A percentile compares a stretch with the other conserved stretches of the same genome.
Conservation (phyloP, 2,888 invertebrate genomes). For the Drosophila mercatorum region DNA sequence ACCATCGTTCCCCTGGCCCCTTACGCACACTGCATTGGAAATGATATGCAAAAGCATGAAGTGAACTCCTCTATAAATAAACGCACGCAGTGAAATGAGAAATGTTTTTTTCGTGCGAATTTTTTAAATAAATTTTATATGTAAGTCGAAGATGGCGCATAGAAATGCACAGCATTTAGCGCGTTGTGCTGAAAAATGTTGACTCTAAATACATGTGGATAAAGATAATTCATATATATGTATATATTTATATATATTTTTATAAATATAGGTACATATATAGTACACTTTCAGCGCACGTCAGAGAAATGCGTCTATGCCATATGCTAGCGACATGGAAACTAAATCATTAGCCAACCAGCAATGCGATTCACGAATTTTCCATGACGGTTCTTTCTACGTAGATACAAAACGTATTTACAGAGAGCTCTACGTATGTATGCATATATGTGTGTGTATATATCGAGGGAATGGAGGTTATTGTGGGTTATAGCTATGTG, state of each 20-base stretch:
- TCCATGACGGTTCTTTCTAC: slow-evolving; percentile 60
- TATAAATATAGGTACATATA: slow-evolving; percentile 4
- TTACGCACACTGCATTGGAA: slow-evolving; percentile 64
- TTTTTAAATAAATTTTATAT: slow-evolving; percentile 40
- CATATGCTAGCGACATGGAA: slow-evolving; percentile 39
- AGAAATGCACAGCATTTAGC: slow-evolving; percentile 63
- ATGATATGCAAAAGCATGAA: slow-evolving; percentile 63
- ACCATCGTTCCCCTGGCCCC: neutral
- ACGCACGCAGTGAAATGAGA: slow-evolving; percentile 56
- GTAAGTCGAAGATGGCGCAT: slow-evolving; percentile 45
- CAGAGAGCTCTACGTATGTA: slow-evolving; percentile 23
- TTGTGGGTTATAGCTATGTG: slow-evolving; percentile 39
- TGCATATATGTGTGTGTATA: slow-evolving; percentile 1
- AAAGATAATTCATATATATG: slow-evolving; percentile 2
- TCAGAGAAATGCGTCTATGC: slow-evolving; percentile 34
- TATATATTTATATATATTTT: slow-evolving; percentile 2
- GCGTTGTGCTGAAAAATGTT: slow-evolving; percentile 37
- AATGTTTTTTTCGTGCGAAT: slow-evolving; percentile 50
- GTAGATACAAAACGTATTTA: slow-evolving; percentile 48
- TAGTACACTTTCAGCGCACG: slow-evolving; percentile 7
- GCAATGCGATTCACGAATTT: slow-evolving; percentile 57
- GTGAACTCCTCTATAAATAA: slow-evolving; percentile 65
- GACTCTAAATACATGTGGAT: slow-evolving; percentile 23
- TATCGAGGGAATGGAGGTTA: slow-evolving; percentile 28
- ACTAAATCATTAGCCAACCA: slow-evolving; percentile 37